Conservation (phyloP, 2,888 invertebrate genomes). For the Brachyptera risi region DNA sequence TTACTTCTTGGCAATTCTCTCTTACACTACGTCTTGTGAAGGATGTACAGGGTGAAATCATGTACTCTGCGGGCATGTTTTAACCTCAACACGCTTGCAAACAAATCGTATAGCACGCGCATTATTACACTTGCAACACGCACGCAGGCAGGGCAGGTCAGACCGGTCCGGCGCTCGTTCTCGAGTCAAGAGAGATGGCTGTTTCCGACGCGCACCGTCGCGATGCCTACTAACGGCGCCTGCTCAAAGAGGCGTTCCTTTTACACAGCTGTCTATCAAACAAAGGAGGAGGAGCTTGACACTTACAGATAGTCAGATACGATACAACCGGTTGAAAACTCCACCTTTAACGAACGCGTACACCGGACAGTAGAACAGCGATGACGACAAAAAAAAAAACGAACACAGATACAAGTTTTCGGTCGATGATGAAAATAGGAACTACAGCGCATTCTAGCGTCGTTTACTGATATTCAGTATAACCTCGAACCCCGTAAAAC, state of each 20-base stretch:
- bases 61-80: constrained; percentile 17
- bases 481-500: too few relatives aligned
- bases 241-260: constrained; percentile 7
- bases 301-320: too few relatives aligned
- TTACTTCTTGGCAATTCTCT: too few relatives aligned
- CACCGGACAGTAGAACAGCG: background rate
- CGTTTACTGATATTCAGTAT: too few relatives aligned
- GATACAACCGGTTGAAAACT: constrained; percentile 21
- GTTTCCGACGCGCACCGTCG: constrained; percentile 14
- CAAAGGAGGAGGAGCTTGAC: constrained; percentile 13
- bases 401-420: too few relatives aligned
- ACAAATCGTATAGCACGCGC: too few relatives aligned
- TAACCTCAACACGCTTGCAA: constrained; percentile 2
- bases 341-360: constrained; percentile 19
- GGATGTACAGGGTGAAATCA: too few relatives aligned
- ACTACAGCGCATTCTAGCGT: constrained; percentile 12
- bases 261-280: constrained; percentile 11
- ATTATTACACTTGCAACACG: background rate
- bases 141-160: background rate
- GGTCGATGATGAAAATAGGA: background rate
- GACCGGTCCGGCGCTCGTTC: background rate
- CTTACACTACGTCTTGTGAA: too few relatives aligned
- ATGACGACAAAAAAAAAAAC: background rate
- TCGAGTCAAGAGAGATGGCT: constrained; percentile 4
- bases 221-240: constrained; percentile 8